Evolutionary conservation across 2,888 invertebrate genomes (phyloP).

Genomic region (Drosophila colorata): DNA sequence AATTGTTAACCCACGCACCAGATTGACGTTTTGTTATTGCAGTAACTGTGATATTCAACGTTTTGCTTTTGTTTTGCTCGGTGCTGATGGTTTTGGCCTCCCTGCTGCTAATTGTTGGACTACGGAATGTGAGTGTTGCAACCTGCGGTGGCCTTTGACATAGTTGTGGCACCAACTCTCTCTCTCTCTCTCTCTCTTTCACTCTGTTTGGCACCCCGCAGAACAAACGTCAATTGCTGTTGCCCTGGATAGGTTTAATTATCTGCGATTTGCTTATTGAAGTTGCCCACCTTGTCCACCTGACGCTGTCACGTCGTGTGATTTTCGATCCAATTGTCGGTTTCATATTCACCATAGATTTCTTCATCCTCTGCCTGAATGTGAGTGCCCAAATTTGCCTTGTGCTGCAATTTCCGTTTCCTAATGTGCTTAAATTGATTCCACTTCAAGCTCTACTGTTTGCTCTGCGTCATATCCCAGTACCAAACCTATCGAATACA

Average conservation of each 20-base stretch:
- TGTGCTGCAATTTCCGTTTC: neutral
- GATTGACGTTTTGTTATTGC: slow-evolving; percentile 83
- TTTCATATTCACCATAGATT: slow-evolving; percentile 91
- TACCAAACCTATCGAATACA: slow-evolving; percentile 91
- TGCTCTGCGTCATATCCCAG: slow-evolving; percentile 94
- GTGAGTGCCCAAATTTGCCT: slow-evolving; percentile 86
- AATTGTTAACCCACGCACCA: neutral
- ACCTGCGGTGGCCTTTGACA: slow-evolving; percentile 15
- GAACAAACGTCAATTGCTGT: slow-evolving; percentile 89
- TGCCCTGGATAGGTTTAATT: slow-evolving; percentile 91
- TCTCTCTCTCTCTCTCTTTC: no score
- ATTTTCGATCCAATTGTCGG: slow-evolving; percentile 91
- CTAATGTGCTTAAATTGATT: slow-evolving; percentile 9
- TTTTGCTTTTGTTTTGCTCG: slow-evolving; percentile 89
- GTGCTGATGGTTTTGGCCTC: slow-evolving; percentile 89
- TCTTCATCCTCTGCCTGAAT: slow-evolving; percentile 91
- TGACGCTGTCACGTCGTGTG: slow-evolving; percentile 88
- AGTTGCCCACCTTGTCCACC: slow-evolving; percentile 88
- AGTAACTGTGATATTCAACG: slow-evolving; percentile 91
- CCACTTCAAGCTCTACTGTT: slow-evolving; percentile 89
- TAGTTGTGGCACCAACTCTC: neutral
- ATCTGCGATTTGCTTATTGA: slow-evolving; percentile 89
- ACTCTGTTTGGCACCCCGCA: slow-evolving; percentile 81
- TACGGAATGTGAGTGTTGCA: slow-evolving; percentile 88
- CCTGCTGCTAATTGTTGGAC: slow-evolving; percentile 88